Evolutionary conservation across 2,888 invertebrate species (phyloP).

Genomic region (Oasisia sp.): DNA sequence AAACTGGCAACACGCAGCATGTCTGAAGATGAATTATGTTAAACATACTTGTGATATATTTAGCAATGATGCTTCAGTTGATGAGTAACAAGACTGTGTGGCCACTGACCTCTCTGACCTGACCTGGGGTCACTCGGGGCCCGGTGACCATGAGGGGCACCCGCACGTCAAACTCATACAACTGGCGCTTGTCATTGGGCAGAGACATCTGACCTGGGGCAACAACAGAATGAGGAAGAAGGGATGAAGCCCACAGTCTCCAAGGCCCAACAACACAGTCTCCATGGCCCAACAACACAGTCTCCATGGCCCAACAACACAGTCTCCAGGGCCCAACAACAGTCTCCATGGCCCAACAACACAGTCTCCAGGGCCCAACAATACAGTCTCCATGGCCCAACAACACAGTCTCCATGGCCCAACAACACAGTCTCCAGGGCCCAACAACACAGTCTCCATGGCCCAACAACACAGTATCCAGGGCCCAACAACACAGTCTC

Average conservation of each 20-base stretch:
- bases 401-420: no score
- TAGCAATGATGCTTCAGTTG: not conserved
- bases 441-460: no score
- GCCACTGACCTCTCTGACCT: constrained; percentile 49
- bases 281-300: no score
- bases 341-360: no score
- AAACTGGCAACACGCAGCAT: not conserved
- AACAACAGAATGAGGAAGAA: not conserved
- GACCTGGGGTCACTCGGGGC: constrained; percentile 68
- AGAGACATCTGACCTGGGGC: constrained; percentile 85
- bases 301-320: no score
- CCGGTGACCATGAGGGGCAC: constrained; percentile 85
- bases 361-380: no score
- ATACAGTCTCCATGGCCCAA: no score
- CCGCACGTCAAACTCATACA: constrained; percentile 88
- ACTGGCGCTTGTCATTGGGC: constrained; percentile 88
- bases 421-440: no score
- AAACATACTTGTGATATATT: not conserved
- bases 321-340: no score
- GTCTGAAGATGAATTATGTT: no score
- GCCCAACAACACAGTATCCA: no score
- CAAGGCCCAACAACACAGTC: not conserved
- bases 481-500: no score
- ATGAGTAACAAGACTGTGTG: not conserved
- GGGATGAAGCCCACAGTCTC: not conserved